Evolutionary conservation across 2,113 vertebrate genomes (phyloP), one percentile per base, ranked within the genome.

Genomic region (Semicossyphus pulcher): DNA sequence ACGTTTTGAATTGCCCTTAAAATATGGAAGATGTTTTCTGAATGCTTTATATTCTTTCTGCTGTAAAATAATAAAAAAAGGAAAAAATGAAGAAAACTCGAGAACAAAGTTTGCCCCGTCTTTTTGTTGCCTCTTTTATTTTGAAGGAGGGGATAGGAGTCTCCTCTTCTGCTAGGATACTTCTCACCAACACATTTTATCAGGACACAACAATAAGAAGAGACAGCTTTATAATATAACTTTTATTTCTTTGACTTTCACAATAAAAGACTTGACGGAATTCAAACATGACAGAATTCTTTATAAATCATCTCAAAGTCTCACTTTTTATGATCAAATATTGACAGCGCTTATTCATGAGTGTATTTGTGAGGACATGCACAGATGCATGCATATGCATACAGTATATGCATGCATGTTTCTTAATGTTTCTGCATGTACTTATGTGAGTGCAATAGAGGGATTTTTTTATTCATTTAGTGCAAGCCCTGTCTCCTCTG

Each of bases 41-140:
- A 99, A 99, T 99, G 98, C 98, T 99, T 99, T 99, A 97, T 99
- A 99, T 99, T 98, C 97, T 98, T 98, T 98, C 97, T 99, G 98
- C 98, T 99, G 98, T 99, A 99, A 99, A 99, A 98, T 99, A 99
- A 95, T 94, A 94, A 94, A 98, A 99, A 96, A 96, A 91, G 81
- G 90, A 91, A 92, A 94, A 94, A 94, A 93, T 93, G 89, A 96
- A 96, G 94, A 96, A 98, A 94, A 96, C 95, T 95, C 92, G 59
- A 84, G 69, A 81, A 74, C 54, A 63, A 65, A 47, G 48, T 62
- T 80, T 87, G 72, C 63, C 56, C 76, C 4, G 65, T 83, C 69
- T 84, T 81, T 85, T 88, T 88, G 83, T 80, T 86, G 72, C 72
- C 32, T 58, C 28, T 25, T 32, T n/a, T 64, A 49, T 54, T 66